Base-by-base conservation (phyloP, 2,113 vertebrate genomes). In the Melanostigma gelatinosum region DNA sequence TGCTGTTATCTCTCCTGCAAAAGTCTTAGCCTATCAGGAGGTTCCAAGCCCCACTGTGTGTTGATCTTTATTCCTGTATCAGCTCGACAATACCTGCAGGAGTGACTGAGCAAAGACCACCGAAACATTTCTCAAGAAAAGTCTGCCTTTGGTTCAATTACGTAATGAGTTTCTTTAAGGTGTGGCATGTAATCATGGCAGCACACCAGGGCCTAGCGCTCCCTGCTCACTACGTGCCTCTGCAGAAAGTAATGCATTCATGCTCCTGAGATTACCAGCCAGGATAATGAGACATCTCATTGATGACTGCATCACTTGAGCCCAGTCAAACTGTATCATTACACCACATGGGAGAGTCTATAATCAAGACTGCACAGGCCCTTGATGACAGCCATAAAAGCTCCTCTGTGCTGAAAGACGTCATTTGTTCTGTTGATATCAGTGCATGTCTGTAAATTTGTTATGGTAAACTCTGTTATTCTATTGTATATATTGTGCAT, bases 101-200 rank as follows among this genome's bases (percentile, higher is more conserved):
- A 36, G 34, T 0, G 10, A 22, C 38, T 0, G 32, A 65, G 24
- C 4, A 69, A 69, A 82, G 73, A 61, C 9, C 9, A 29, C 72
- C 58, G 24, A 1, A 8, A 27, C 2, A 46, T 62, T 69, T 9
- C 75, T 52, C 7, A 12, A 20, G 1, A 60, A 44, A 42, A 24
- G 38, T 29, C 6, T n/a, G 13, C 15, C 18, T 13, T 6, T 18
- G 12, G 4, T 50, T 4, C n/a, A 27, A 58, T 75, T 61, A 65
- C 15, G 34, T 58, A 58, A 83, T 55, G 7, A 54, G 24, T 73
- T 24, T 66, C 6, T 38, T 73, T 12, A 48, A 79, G 86, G 89
- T 79, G 80, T 79, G 85, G 42, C 57, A 12, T 38, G 67, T 76
- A 70, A 52, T 75, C 70, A 79, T 63, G 69, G 44, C 77, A 74